Conservation (phyloP, 2,797 vertebrate genomes). For the Onychomys leucogaster region DNA sequence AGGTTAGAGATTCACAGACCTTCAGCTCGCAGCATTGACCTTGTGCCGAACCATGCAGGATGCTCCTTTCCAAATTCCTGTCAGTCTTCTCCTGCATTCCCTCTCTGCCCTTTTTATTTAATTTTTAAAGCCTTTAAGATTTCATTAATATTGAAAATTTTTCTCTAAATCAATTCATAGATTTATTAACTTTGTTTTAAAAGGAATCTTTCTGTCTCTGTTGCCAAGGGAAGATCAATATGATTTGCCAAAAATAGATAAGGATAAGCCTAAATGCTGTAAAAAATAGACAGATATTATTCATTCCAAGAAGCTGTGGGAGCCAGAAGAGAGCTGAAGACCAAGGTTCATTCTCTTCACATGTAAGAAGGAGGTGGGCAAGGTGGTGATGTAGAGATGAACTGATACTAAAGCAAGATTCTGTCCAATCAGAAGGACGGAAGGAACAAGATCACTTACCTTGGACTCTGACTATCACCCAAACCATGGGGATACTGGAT, state of each 20-base stretch:
- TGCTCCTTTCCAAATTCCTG: neutral
- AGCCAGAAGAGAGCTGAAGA: neutral
- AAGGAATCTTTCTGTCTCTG: conserved; percentile 33
- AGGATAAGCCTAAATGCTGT: neutral
- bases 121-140: conserved; percentile 33
- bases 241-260: conserved; percentile 49
- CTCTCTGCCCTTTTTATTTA: neutral
- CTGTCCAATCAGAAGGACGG: neutral
- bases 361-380: neutral
- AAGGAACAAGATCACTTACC: neutral
- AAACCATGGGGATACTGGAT: accelerated
- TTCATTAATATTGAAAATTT: conserved; percentile 58
- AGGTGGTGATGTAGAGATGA: neutral
- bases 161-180: conserved; percentile 48
- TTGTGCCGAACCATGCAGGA: neutral
- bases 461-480: accelerated
- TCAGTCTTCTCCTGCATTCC: neutral
- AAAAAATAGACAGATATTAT: neutral
- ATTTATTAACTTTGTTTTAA: conserved; percentile 68
- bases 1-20: neutral
- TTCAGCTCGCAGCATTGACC: neutral
- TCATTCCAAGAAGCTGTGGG: neutral
- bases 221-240: conserved; percentile 54
- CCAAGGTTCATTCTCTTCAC: neutral
- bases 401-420: neutral